Percentiles rank a stretch among this genome's conserved stretches.
These are phyloP conservation scores for Pentalonia nigronervosa DNA, from an alignment of 1,140 invertebrate species.

Conservation along the genomic window DNA sequence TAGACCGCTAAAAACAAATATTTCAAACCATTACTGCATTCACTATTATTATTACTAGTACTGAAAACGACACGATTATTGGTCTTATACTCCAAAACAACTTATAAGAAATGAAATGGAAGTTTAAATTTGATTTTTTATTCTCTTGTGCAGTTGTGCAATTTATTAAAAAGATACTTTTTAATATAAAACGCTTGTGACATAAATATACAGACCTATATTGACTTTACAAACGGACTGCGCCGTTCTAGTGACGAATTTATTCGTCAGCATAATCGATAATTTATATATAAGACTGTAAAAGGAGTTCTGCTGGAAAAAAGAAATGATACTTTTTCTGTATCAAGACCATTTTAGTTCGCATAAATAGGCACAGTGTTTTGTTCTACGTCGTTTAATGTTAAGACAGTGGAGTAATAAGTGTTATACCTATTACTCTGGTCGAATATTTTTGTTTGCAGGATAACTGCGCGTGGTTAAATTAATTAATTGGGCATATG, in stretches of 20 bases:
- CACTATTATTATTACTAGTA: too few relatives aligned
- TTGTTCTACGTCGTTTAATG: not conserved
- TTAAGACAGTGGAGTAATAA: not conserved
- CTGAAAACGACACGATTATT: not conserved
- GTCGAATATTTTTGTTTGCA: not conserved
- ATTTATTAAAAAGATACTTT: constrained; percentile 14
- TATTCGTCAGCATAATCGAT: not conserved
- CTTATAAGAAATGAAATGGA: not conserved
- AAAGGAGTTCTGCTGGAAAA: not conserved
- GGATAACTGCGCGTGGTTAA: not conserved
- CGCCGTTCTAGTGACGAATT: not conserved
- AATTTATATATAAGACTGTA: not conserved
- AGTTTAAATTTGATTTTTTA: not conserved
- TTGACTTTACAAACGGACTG: not conserved
- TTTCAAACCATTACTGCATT: not conserved
- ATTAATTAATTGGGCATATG: not conserved
- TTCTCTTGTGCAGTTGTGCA: not conserved
- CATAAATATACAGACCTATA: not conserved
- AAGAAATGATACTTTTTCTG: not conserved
- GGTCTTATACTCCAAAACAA: not conserved
- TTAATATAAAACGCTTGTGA: not conserved
- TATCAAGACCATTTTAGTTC: not conserved
- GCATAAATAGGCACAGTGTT: not conserved
- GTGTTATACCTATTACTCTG: not conserved
- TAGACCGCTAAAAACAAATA: not conserved